phyloP scores from a whole-genome alignment of 2,888 invertebrate species.

The Hemicrepidius hirtus region DNA sequence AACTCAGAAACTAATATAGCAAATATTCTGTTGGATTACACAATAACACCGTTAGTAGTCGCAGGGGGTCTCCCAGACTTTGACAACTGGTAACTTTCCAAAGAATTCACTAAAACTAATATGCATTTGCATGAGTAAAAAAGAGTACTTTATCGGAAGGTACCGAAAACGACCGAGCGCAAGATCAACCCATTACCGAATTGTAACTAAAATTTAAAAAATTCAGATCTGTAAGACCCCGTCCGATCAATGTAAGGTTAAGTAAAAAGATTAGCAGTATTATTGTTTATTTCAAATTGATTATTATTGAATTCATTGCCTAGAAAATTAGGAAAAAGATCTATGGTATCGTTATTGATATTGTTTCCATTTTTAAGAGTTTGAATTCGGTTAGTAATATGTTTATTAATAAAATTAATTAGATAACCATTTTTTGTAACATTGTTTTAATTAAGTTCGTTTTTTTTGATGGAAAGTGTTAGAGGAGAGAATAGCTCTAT shows the following conservation, averaged over 20 bases:
- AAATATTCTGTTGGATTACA: neutral
- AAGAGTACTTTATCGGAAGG: neutral
- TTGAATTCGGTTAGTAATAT: too few species aligned
- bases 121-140: neutral
- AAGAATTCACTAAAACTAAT: neutral
- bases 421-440: too few species aligned
- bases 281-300: too few species aligned
- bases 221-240: neutral
- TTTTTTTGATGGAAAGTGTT: too few species aligned
- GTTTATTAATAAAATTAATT: too few species aligned
- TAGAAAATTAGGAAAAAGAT: too few species aligned
- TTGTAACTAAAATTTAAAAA: neutral
- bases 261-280: too few species aligned
- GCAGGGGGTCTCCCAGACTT: neutral
- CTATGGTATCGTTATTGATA: too few species aligned
- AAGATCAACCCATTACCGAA: neutral
- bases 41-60: conserved; percentile 1
- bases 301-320: too few species aligned
- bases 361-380: too few species aligned
- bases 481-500: too few species aligned
- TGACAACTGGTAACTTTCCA: neutral
- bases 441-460: too few species aligned
- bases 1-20: neutral
- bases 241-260: neutral
- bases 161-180: neutral